Evolutionary conservation across 2,797 vertebrate species (phyloP).

Genomic region (Morelia viridis): DNA sequence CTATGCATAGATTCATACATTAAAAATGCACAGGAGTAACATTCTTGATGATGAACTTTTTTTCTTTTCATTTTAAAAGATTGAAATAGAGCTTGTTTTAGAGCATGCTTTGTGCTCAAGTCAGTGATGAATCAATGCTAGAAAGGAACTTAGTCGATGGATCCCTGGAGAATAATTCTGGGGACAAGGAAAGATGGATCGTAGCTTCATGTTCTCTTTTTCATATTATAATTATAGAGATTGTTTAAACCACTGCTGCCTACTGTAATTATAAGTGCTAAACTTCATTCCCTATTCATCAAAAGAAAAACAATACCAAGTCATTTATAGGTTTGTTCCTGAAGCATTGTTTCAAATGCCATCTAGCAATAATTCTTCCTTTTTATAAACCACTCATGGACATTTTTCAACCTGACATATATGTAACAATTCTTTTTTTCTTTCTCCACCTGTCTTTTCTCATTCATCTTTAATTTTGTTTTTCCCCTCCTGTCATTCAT

Average conservation of each 20-base stretch:
- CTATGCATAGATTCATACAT: background rate
- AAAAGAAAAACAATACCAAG: slow-evolving; percentile 17
- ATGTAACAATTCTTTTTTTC: background rate
- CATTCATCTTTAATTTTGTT: background rate
- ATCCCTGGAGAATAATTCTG: slow-evolving; percentile 7
- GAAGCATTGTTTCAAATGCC: slow-evolving; percentile 27
- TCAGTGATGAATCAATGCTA: background rate
- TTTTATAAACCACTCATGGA: slow-evolving; percentile 7
- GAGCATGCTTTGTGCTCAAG: background rate
- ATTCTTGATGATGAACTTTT: background rate
- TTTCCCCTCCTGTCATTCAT: background rate
- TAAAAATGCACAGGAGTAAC: background rate
- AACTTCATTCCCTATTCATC: slow-evolving; percentile 22
- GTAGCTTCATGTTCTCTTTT: background rate
- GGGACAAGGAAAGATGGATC: slow-evolving; percentile 13
- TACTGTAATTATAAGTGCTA: slow-evolving; percentile 18
- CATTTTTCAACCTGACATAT: slow-evolving; percentile 23
- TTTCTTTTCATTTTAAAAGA: background rate
- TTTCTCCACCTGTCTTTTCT: background rate
- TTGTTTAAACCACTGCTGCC: background rate
- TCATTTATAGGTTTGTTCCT: slow-evolving; percentile 20
- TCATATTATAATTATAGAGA: slow-evolving; percentile 30
- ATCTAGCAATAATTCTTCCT: slow-evolving; percentile 18
- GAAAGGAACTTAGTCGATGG: background rate
- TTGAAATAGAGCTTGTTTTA: background rate